Conservation (phyloP, 2,797 vertebrate species). For the Sorex maritimensis region DNA sequence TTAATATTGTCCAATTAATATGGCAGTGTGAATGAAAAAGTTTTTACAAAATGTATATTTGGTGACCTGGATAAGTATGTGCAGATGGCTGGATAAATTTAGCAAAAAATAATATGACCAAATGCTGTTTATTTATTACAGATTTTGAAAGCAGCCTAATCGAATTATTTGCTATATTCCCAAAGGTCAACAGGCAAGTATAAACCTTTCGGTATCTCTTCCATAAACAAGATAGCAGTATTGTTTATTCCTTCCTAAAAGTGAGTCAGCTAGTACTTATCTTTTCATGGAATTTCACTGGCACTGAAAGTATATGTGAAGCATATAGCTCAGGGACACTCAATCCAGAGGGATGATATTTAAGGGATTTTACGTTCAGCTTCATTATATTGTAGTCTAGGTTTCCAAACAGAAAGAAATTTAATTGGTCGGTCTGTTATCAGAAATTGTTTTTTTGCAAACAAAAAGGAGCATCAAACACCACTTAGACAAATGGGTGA, state of each 20-base stretch:
- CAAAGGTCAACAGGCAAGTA: background rate
- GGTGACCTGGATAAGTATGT: conserved; percentile 33
- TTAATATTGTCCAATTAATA: conserved; percentile 58
- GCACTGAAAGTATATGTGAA: conserved; percentile 22
- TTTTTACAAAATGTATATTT: background rate
- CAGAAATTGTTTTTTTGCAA: conserved; percentile 56
- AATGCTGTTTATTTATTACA: background rate
- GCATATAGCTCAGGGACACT: conserved; percentile 29
- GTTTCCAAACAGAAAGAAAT: background rate
- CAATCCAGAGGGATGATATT: background rate
- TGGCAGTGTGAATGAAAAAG: conserved; percentile 31
- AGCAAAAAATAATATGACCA: background rate
- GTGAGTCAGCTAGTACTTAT: background rate
- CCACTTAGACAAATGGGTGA: too few species aligned
- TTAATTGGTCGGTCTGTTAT: conserved; percentile 47
- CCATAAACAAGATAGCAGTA: background rate
- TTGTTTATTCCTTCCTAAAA: background rate
- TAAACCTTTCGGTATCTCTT: background rate
- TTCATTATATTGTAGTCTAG: background rate
- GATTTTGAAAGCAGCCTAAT: background rate
- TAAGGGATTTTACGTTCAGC: background rate
- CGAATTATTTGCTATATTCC: background rate
- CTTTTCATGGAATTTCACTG: conserved; percentile 37
- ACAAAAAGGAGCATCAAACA: background rate
- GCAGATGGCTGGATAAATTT: conserved; percentile 56